Conservation (phyloP, 2,797 vertebrate species). For the Falco peregrinus region DNA sequence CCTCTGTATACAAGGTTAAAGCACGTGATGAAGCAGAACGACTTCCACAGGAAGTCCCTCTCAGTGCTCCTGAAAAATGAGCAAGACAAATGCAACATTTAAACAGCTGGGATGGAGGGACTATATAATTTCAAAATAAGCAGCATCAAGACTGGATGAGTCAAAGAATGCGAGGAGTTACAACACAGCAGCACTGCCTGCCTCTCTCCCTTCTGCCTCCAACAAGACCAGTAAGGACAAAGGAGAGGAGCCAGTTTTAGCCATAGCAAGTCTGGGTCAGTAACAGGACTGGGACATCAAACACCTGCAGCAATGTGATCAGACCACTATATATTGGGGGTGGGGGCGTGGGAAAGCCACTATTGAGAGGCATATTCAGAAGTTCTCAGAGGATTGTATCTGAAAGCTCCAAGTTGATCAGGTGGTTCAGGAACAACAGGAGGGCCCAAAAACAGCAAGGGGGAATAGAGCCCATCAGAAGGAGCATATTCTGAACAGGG, state of each 20-base stretch:
- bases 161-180: background rate
- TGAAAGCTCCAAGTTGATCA: background rate
- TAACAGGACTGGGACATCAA: background rate
- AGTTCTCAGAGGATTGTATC: background rate
- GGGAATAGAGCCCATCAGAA: background rate
- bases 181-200: background rate
- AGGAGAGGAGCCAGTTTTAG: background rate
- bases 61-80: background rate
- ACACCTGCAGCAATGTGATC: background rate
- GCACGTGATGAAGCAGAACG: background rate
- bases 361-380: background rate
- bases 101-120: background rate
- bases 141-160: background rate
- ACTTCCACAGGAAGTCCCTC: background rate
- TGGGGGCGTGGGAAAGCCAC: background rate
- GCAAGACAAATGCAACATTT: background rate
- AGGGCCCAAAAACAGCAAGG: fast-evolving
- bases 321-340: background rate
- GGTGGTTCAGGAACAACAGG: background rate
- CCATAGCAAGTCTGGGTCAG: background rate
- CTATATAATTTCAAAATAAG: background rate
- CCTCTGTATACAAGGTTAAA: background rate
- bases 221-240: background rate
- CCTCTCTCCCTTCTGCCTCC: background rate
- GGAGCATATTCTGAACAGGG: background rate